A percentile compares a stretch with the other conserved stretches of the same genome.
These are phyloP conservation scores for Leptestheria dahalacensis DNA, from an alignment of 1,140 invertebrate genomes.

Conservation along the genomic window DNA sequence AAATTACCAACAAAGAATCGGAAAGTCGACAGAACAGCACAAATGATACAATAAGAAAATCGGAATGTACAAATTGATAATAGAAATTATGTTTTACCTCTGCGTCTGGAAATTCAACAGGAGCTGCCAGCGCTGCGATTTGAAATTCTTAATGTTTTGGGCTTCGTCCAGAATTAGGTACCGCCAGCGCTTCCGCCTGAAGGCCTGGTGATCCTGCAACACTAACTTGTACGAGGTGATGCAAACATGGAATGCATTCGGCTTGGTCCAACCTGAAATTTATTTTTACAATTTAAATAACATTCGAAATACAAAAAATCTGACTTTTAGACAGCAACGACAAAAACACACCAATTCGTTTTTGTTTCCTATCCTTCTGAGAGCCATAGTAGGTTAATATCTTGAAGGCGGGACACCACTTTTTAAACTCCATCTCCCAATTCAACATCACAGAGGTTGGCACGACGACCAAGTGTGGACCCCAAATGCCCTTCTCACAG, in stretches of 20 bases:
- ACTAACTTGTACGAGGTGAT: slow-evolving; percentile 99
- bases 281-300: neutral
- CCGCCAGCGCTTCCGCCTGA: slow-evolving; percentile 95
- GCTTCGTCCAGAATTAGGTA: slow-evolving; percentile 99
- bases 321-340: neutral
- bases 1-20: no score
- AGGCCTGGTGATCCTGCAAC: slow-evolving; percentile 96
- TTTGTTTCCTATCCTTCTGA: slow-evolving; percentile 89
- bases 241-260: slow-evolving; percentile 98
- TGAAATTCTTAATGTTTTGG: slow-evolving; percentile 99
- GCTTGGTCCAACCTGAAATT: slow-evolving; percentile 94
- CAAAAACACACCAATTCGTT: slow-evolving; percentile 51
- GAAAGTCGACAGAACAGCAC: no score
- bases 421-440: slow-evolving; percentile 99
- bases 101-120: slow-evolving; percentile 93
- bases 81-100: slow-evolving; percentile 37
- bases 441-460: slow-evolving; percentile 99
- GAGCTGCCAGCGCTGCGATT: slow-evolving; percentile 96
- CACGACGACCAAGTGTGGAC: slow-evolving; percentile 96
- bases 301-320: slow-evolving; percentile 18
- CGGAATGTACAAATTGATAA: no score
- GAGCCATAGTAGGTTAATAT: slow-evolving; percentile 97
- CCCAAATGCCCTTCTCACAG: slow-evolving; percentile 88
- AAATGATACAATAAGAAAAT: no score
- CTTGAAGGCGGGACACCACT: slow-evolving; percentile 99